A percentile compares a stretch with the other conserved stretches of the same genome.
Conservation (phyloP, 2,888 invertebrate genomes). For the Platynereis dumerilii region DNA sequence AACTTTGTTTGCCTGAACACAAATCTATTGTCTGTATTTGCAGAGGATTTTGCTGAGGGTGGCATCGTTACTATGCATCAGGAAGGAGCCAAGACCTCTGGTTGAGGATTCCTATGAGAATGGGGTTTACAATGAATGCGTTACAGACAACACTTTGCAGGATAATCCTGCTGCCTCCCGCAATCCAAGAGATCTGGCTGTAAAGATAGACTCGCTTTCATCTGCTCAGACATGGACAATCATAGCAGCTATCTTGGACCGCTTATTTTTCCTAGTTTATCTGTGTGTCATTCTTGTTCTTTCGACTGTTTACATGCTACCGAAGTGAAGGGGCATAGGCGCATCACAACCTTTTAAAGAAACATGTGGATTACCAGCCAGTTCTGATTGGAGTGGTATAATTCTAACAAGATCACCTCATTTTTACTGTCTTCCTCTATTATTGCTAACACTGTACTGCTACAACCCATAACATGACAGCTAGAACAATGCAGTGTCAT, state of each 20-base stretch:
- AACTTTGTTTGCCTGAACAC: too few relatives aligned
- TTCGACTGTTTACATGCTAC: conserved; percentile 21
- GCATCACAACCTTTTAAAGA: too few relatives aligned
- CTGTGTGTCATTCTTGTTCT: conserved; percentile 12
- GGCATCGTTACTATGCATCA: not conserved
- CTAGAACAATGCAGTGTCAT: too few relatives aligned
- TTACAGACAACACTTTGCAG: not conserved
- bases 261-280: conserved; percentile 26
- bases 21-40: not conserved
- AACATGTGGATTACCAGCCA: too few relatives aligned
- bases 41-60: not conserved
- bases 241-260: conserved; percentile 24
- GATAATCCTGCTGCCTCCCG: not conserved
- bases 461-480: too few relatives aligned
- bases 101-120: not conserved
- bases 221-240: conserved; percentile 9
- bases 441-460: too few relatives aligned
- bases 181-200: not conserved
- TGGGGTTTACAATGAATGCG: conserved; percentile 5
- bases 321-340: conserved; percentile 5
- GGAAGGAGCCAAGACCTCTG: not conserved
- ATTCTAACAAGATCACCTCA: too few relatives aligned
- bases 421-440: too few relatives aligned
- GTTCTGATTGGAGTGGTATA: too few relatives aligned
- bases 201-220: too few relatives aligned